Conservation (phyloP, 1,140 invertebrate genomes). For the Meloidogyne exigua region DNA sequence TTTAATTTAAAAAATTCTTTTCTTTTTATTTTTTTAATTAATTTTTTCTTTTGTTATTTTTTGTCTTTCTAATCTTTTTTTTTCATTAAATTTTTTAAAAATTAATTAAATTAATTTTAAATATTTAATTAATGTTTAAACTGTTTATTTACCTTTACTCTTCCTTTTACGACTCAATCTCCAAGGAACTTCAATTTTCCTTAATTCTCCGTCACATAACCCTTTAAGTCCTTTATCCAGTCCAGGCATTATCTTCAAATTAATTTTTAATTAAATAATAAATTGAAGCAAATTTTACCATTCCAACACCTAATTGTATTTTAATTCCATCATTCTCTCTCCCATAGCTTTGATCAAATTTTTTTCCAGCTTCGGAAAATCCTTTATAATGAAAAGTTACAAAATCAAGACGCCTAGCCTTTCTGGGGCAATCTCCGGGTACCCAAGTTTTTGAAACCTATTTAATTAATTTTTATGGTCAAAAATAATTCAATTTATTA, state of each 20-base stretch:
- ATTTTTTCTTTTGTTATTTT: too few relatives aligned
- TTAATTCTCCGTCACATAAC: conserved; percentile 59
- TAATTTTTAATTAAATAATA: not conserved
- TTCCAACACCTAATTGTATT: conserved; percentile 62
- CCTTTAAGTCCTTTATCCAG: conserved; percentile 58
- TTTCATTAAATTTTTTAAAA: not conserved
- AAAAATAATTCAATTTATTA: not conserved
- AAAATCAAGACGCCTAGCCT: conserved; percentile 56
- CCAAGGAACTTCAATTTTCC: conserved; percentile 58
- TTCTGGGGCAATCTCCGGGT: conserved; percentile 51
- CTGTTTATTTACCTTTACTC: conserved; percentile 56
- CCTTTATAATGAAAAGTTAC: conserved; percentile 63
- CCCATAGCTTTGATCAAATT: conserved; percentile 63
- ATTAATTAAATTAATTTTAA: conserved; percentile 6
- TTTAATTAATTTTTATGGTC: not conserved
- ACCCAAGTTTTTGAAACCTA: conserved; percentile 55
- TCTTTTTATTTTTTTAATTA: too few relatives aligned
- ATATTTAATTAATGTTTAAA: conserved; percentile 9
- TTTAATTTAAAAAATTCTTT: too few relatives aligned
- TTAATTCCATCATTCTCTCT: conserved; percentile 44
- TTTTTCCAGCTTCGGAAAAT: conserved; percentile 61
- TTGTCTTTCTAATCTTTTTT: too few relatives aligned
- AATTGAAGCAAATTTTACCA: conserved; percentile 32
- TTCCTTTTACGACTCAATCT: conserved; percentile 60
- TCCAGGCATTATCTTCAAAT: conserved; percentile 50